Percentiles rank a stretch among this genome's conserved stretches.
Evolutionary conservation across 2,797 vertebrate genomes (phyloP).

Genomic region (Chaetophractus vellerosus): DNA sequence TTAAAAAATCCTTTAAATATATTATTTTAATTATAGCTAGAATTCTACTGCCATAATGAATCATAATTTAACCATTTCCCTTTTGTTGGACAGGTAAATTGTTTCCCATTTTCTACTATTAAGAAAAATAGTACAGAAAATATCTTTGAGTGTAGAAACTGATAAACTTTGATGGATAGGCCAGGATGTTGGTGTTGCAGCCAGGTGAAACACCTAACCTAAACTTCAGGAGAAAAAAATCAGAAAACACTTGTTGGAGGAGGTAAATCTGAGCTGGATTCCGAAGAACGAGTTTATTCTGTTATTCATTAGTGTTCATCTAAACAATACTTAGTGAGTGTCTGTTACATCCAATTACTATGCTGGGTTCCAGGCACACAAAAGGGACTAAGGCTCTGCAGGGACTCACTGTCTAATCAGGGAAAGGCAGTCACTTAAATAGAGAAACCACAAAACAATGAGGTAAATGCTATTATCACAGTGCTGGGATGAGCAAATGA

Average conservation of each 20-base stretch:
- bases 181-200: background rate
- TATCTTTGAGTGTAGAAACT: background rate
- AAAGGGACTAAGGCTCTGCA: background rate
- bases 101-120: background rate
- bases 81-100: background rate
- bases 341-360: background rate
- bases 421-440: background rate
- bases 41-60: constrained; percentile 14
- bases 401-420: background rate
- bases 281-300: background rate
- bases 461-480: background rate
- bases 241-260: constrained; percentile 4
- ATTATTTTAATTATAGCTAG: constrained; percentile 24
- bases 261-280: background rate
- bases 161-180: background rate
- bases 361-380: background rate
- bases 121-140: background rate
- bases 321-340: background rate
- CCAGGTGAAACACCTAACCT: background rate
- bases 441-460: constrained; percentile 15
- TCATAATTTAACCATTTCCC: constrained; percentile 2
- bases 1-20: background rate
- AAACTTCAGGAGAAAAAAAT: background rate
- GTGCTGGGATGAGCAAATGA: background rate
- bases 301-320: background rate